phyloP scores from a whole-genome alignment of 2,888 invertebrate species.

The Drosophila anomelani region DNA sequence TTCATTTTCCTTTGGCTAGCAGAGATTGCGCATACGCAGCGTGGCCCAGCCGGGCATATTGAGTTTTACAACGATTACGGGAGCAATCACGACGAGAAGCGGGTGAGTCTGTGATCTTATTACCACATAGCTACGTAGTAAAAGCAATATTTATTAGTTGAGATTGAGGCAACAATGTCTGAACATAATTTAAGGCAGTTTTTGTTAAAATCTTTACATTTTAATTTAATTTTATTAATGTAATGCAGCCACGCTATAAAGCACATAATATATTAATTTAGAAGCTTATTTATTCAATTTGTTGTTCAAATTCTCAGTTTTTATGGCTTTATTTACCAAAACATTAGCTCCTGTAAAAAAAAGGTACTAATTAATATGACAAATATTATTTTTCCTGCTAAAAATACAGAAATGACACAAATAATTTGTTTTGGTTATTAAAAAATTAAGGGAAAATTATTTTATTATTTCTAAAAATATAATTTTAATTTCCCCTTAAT shows the following conservation, averaged over 20 bases:
- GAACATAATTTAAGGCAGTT: not conserved
- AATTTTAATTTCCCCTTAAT: not conserved
- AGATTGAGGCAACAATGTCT: not conserved
- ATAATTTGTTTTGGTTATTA: not conserved
- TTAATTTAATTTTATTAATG: not conserved
- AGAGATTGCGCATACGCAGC: conserved; percentile 71
- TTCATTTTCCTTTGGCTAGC: conserved; percentile 32
- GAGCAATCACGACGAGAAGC: conserved; percentile 80
- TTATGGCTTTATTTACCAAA: not conserved
- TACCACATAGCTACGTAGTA: not conserved
- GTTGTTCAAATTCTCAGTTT: not conserved
- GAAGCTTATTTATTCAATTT: not conserved
- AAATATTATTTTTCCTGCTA: conserved; percentile 3
- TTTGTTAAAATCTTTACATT: not conserved
- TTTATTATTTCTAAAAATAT: not conserved
- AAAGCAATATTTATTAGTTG: not conserved
- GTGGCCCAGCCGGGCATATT: conserved; percentile 65
- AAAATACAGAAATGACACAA: conserved; percentile 6
- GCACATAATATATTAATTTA: not conserved
- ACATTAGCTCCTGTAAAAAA: not conserved
- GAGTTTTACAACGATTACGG: conserved; percentile 81
- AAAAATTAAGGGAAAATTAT: not conserved
- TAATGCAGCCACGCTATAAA: not conserved
- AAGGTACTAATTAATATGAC: not conserved
- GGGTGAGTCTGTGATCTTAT: conserved; percentile 64